Base-by-base conservation (phyloP, 2,113 vertebrate species). In the Ictalurus punctatus region DNA sequence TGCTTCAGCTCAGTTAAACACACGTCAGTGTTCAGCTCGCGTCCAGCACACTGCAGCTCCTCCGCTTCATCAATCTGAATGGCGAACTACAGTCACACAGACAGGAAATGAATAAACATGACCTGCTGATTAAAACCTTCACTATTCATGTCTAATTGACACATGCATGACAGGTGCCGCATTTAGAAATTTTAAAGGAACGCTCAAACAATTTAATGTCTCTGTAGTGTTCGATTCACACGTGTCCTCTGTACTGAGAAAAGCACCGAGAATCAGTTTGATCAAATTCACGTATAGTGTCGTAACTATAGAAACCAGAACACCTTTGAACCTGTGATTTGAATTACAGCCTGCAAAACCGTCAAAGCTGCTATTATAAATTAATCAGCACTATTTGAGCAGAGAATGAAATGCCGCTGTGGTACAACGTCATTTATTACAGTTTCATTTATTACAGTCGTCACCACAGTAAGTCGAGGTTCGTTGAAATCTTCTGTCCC, bases 21-120 rank as follows among this genome's bases (percentile, higher is more conserved):
- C 0, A 95, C 95, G 0, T 91, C 34, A 52, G 86, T 93, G 25
- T 95, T 94, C 89, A 95, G 95, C 59, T 95, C 94, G n/a, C 92
- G 93, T 25, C 92, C 84, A 17, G 90, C 93, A 87, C 93, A 93
- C 91, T 96, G 94, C 25, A 97, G 96, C 61, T 95, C 95, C 94
- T 98, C 97, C 34, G 95, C 94, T 93, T 96, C 94, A 86, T 97
- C 95, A 59, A 98, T 96, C 92, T 96, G 96, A 84, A 94, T 91
- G 86, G 96, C 94, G 95, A 99, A 98, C 98, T 99, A 90, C 58
- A 85, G 58, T 44, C 21, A 81, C 48, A 83, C 54, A 87, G 27
- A 85, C 5, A 83, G 12, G 17, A 83, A 4, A 73, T 0, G 2
- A 37, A 63, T 40, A 67, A 12, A n/a, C 3, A 17, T 12, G 12